Percentiles rank a stretch among this genome's conserved stretches.
phyloP scores from a whole-genome alignment of 2,113 vertebrate genomes.

The Sebastes fasciatus region DNA sequence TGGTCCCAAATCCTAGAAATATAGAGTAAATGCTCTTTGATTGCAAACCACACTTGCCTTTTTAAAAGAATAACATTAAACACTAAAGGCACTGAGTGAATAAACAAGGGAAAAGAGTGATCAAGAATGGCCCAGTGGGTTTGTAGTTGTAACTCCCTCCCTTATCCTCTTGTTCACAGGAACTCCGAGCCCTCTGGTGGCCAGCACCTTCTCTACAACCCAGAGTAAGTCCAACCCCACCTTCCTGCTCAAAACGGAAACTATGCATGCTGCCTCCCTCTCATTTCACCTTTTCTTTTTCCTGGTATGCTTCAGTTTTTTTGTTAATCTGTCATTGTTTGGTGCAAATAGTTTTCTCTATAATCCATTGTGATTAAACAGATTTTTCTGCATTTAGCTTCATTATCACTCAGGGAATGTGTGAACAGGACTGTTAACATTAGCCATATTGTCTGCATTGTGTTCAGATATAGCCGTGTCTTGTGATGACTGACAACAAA shows the following conservation, averaged over 20 bases:
- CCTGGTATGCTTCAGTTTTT: slow-evolving; percentile 18
- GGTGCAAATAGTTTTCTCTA: slow-evolving; percentile 27
- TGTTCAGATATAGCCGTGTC: not conserved
- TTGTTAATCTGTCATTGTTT: slow-evolving; percentile 42
- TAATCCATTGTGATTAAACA: slow-evolving; percentile 30
- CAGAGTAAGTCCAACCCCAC: slow-evolving; percentile 87
- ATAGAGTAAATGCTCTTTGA: not conserved
- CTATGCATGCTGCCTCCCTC: slow-evolving; percentile 43
- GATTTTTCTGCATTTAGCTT: slow-evolving; percentile 34
- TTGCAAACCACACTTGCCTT: not conserved
- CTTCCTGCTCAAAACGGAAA: slow-evolving; percentile 48
- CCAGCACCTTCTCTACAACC: slow-evolving; percentile 88
- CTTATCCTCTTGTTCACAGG: slow-evolving; percentile 85
- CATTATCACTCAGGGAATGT: slow-evolving; percentile 8
- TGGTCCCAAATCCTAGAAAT: not conserved
- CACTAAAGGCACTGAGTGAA: slow-evolving; percentile 4
- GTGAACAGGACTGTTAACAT: slow-evolving; percentile 2
- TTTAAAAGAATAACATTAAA: not conserved
- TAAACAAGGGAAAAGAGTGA: slow-evolving; percentile 11
- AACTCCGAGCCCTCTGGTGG: slow-evolving; percentile 90
- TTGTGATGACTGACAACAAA: slow-evolving; percentile 5
- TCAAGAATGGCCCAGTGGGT: slow-evolving; percentile 5
- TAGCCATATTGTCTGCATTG: slow-evolving; percentile 6
- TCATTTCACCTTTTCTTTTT: slow-evolving; percentile 55
- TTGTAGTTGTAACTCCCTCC: slow-evolving; percentile 30